Evolutionary conservation across 2,888 invertebrate species (phyloP), one percentile per base, ranked within the genome.

Genomic region (Charanyca ferruginea): DNA sequence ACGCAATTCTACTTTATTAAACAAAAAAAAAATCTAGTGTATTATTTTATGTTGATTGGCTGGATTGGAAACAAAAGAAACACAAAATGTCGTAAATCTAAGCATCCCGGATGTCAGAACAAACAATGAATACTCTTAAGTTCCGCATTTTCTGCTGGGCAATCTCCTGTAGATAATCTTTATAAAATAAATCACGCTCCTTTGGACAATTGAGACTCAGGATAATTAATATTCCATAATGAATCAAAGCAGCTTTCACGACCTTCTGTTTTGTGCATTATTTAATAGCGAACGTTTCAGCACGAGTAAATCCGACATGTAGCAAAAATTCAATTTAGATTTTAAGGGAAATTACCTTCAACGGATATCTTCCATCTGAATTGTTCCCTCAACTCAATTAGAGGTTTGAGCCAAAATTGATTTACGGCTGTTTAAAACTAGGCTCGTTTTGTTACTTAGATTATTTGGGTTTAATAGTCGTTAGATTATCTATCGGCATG

Each of bases 351-450:
- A 86, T 87, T 84, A 83, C 72, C 78, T 82, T 79, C 63, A 62
- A 75, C 79, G 61, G 83, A 88, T 88, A 89, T 86, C 87, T 90
- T 91, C 85, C 87, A 80, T 79, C 81, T 82, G 85, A 89, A 88
- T 90, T 88, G 87, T 89, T 89, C 84, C 59, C 76, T 74, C 80
- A 88, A 89, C 85, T 85, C 88, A 87, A 89, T 91, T 88, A 88
- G 79, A 84, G 85, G 84, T 83, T 83, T 80, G 75, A 78, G 78
- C 77, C 85, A 76, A 87, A 91, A 89, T 89, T 92, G 92, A 93
- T 93, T 93, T 91, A 93, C 85, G 86, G 82, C 86, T 88, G 91
- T 93, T 92, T 91, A 87, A 91, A 93, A 92, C 90, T 90, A 83
- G 86, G 84, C 77, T 86, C 87, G 80, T 82, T 88, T 86, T 89